A percentile compares a stretch with the other conserved stretches of the same genome.
Conservation (phyloP, 2,113 vertebrate genomes). For the Menidia beryllina region DNA sequence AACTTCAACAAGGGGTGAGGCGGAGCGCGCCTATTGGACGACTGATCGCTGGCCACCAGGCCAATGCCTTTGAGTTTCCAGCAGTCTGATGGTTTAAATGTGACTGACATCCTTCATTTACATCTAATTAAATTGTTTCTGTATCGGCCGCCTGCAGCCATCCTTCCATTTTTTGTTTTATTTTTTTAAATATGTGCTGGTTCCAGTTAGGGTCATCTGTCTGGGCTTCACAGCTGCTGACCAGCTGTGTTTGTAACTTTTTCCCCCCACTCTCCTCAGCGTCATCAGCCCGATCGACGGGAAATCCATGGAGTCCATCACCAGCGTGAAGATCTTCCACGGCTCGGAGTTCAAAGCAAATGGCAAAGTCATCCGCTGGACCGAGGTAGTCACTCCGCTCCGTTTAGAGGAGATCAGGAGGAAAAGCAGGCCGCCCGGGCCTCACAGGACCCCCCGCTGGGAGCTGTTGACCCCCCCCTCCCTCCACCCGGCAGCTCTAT, state of each 20-base stretch:
- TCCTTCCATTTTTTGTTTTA: no score
- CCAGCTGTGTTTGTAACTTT: not conserved
- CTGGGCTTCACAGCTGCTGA: no score
- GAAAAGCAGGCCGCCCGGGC: constrained; percentile 10
- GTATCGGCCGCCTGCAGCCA: not conserved
- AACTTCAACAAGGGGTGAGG: constrained; percentile 95
- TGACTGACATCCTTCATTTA: not conserved
- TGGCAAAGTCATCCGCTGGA: constrained; percentile 98
- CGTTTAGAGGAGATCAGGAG: not conserved
- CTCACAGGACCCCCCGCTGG: constrained; percentile 12
- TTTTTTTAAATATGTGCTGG: no score
- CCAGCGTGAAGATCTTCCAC: constrained; percentile 97
- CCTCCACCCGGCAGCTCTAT: not conserved
- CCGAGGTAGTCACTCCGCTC: constrained; percentile 83
- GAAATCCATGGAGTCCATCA: constrained; percentile 96
- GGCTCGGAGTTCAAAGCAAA: constrained; percentile 97
- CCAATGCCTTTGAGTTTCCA: no score
- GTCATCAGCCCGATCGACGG: constrained; percentile 96
- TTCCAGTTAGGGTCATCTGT: no score
- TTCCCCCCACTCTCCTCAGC: constrained; percentile 66
- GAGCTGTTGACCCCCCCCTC: constrained; percentile 4
- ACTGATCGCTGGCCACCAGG: not conserved
- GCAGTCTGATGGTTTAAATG: no score
- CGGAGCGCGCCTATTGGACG: no score
- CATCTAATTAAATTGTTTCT: not conserved